These are phyloP conservation scores for Mirza zaza DNA, from an alignment of 2,113 vertebrate genomes.

Conservation along the genomic window DNA sequence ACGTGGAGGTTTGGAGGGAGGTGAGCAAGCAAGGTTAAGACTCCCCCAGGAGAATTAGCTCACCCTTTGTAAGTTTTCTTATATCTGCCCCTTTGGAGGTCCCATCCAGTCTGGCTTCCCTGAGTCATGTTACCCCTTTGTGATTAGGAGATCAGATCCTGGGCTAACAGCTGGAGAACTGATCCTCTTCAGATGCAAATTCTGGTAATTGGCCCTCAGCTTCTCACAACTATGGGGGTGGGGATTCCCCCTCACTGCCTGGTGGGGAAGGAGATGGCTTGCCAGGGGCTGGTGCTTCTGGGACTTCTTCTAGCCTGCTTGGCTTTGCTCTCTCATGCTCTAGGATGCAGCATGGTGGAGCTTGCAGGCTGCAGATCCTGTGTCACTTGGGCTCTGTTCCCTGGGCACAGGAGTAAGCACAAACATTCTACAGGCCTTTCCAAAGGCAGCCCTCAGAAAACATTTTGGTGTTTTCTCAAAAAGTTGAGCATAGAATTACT, in stretches of 20 bases:
- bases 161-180: not conserved
- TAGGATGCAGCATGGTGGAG: not conserved
- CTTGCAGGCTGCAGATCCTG: not conserved
- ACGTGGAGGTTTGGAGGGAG: not conserved
- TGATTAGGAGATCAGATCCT: not conserved
- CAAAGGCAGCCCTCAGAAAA: not conserved
- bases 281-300: not conserved
- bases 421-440: not conserved
- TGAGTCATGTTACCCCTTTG: not conserved
- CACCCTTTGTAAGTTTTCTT: not conserved
- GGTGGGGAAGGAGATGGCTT: not conserved
- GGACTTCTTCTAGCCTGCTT: not conserved
- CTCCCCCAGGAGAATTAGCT: not conserved
- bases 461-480: not conserved
- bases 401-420: not conserved
- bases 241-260: not conserved
- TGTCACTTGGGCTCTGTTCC: not conserved
- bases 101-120: not conserved
- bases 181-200: not conserved
- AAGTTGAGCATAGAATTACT: not conserved
- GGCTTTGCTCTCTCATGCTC: not conserved
- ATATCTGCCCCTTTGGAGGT: not conserved
- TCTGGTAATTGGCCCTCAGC: not conserved
- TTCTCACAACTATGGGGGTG: not conserved
- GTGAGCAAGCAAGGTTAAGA: not conserved